These are phyloP conservation scores for Drosophila ochracea DNA, from an alignment of 2,888 invertebrate species.

Conservation along the genomic window DNA sequence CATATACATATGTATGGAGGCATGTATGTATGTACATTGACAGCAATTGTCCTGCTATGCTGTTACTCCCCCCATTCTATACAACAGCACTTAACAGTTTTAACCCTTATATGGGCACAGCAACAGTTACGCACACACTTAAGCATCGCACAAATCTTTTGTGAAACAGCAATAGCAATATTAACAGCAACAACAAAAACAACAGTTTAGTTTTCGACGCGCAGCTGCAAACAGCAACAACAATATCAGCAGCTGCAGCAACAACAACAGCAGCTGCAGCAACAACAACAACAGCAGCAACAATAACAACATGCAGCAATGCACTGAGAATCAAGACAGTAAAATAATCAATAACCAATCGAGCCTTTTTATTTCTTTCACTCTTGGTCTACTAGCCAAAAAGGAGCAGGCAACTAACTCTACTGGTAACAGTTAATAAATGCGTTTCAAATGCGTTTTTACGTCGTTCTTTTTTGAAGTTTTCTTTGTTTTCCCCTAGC, in stretches of 20 bases:
- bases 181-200: conserved; percentile 31
- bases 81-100: background rate
- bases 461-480: conserved; percentile 78
- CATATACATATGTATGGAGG: background rate
- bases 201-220: conserved; percentile 53
- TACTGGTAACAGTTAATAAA: conserved; percentile 29
- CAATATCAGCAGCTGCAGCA: conserved; percentile 32
- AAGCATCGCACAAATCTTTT: conserved; percentile 11
- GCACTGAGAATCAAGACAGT: conserved; percentile 47
- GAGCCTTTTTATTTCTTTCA: conserved; percentile 21
- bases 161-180: conserved; percentile 27
- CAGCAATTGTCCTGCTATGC: conserved; percentile 31
- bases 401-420: conserved; percentile 17
- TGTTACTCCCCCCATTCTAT: conserved; percentile 8
- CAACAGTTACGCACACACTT: conserved; percentile 49
- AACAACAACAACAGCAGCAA: conserved; percentile 38
- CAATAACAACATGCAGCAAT: conserved; percentile 62
- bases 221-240: conserved; percentile 56
- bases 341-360: conserved; percentile 71
- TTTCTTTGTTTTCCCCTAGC: conserved; percentile 80
- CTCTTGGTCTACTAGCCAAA: conserved; percentile 25
- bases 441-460: conserved; percentile 68
- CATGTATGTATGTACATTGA: background rate
- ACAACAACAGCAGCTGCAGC: conserved; percentile 30
- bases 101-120: conserved; percentile 26